Evolutionary conservation across 1,140 invertebrate species (phyloP), one percentile per base, ranked within the genome.

Genomic region (Oncopodura yosiiana): DNA sequence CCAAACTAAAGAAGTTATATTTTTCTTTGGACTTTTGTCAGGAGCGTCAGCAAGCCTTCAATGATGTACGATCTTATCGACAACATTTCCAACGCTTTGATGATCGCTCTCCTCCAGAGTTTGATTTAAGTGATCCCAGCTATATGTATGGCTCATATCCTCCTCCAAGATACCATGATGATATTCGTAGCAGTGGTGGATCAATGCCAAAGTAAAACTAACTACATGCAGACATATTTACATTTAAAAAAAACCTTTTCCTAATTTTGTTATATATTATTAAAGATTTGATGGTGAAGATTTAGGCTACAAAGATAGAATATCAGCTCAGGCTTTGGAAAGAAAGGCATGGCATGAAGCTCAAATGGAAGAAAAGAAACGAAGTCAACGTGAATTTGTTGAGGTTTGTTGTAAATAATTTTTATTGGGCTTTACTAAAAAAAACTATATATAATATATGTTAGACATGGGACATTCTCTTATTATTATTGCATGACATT

Each of bases 281-380:
- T 61, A 62, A 68, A 88, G 86, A 67, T 91, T 93, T 66, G 79
- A 81, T 64, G 88, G 88, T 8, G 88, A 90, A 71, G 86, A 90
- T 69, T 64, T 81, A 12, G 68, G 74, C 18, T 70, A 70, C 19
- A 71, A 72, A 23, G 75, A 80, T 39, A 74, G 87, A 3, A 70
- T 69, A 43, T 78, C 79, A 60, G 74, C 79, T 26, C 85, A 90
- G 71, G 76, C 75, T 3, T 78, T 84, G 50, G 85, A 93, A 69
- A 76, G 80, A 60, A 78, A 80, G 52, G 76, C 83, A 11, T 90
- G 86, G 84, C 72, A 88, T 1, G 75, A 83, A 55, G 81, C 88
- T 67, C 84, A 88, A 65, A 73, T 81, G 2, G 67, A 74, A 37
- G 84, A 87, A 64, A 74, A 68, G 71, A 75, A 50, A 75, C 76